Percentiles rank a stretch among this genome's conserved stretches.
phyloP scores from a whole-genome alignment of 1,140 invertebrate genomes.

The Parasteatoda tepidariorum region DNA sequence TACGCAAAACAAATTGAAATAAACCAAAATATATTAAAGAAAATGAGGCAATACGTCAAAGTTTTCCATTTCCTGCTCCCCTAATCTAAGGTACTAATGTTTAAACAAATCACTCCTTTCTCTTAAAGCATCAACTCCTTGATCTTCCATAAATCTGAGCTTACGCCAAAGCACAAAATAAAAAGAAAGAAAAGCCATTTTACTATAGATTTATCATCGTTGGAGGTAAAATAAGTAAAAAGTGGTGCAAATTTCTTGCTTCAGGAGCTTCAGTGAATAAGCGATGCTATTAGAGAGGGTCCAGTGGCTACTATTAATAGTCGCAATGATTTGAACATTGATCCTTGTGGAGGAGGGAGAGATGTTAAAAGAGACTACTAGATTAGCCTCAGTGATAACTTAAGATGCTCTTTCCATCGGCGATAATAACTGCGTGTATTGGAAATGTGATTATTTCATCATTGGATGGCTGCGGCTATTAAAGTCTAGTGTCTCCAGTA shows the following conservation, averaged over 20 bases:
- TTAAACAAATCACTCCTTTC: constrained; percentile 22
- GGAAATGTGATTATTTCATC: constrained; percentile 58
- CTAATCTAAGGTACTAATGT: neutral
- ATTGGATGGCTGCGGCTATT: constrained; percentile 39
- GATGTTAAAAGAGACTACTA: constrained; percentile 4
- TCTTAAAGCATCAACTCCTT: constrained; percentile 26
- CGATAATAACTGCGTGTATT: constrained; percentile 56
- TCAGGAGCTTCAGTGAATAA: constrained; percentile 36
- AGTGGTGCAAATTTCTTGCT: constrained; percentile 41
- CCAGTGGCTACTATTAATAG: constrained; percentile 50
- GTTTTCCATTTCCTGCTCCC: neutral
- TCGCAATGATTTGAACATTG: constrained; percentile 45
- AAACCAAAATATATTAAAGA: neutral
- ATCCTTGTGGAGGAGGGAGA: constrained; percentile 3
- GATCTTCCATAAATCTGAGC: constrained; percentile 43
- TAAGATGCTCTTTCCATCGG: constrained; percentile 39
- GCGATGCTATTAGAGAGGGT: constrained; percentile 39
- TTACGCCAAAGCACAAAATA: neutral
- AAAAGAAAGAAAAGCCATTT: constrained; percentile 19
- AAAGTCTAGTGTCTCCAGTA: constrained; percentile 51
- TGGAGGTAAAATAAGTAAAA: constrained; percentile 32
- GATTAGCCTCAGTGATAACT: constrained; percentile 51
- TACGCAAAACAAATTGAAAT: neutral
- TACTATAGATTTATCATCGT: constrained; percentile 36
- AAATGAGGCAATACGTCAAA: neutral